Evolutionary conservation across 2,797 vertebrate species (phyloP).

Genomic region (Pantherophis vulpinus): DNA sequence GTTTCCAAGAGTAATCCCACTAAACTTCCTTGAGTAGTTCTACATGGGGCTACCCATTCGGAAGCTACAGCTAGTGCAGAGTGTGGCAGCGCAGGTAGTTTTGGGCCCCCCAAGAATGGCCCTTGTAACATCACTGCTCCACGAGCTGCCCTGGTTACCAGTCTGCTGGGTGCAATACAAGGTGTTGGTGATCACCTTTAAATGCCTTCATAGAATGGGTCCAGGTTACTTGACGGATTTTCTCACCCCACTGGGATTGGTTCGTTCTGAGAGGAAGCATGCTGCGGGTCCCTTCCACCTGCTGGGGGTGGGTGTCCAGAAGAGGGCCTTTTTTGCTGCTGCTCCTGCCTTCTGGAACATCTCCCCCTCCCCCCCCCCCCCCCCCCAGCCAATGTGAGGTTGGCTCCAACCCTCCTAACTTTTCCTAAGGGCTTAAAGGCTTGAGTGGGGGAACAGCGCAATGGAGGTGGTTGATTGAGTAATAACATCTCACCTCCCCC

Average conservation of each 20-base stretch:
- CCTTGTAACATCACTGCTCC: too few relatives aligned
- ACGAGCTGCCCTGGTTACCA: not conserved
- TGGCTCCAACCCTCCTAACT: too few relatives aligned
- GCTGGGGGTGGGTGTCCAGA: not conserved
- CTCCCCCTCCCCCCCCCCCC: rapidly evolving
- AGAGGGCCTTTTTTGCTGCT: not conserved
- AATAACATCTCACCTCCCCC: not conserved
- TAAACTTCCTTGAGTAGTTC: not conserved
- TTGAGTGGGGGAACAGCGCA: not conserved
- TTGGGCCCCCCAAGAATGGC: too few relatives aligned
- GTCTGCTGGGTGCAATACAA: not conserved
- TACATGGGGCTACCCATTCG: not conserved
- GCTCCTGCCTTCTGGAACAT: not conserved
- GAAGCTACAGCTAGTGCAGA: not conserved
- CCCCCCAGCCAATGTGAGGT: too few relatives aligned
- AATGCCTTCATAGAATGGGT: not conserved
- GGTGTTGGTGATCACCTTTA: not conserved
- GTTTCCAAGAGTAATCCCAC: not conserved
- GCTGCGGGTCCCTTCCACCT: not conserved
- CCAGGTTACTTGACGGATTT: too few relatives aligned
- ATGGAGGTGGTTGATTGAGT: not conserved
- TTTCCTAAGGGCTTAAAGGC: not conserved
- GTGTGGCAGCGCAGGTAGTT: not conserved
- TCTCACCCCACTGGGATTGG: too few relatives aligned
- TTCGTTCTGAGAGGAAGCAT: too few relatives aligned